These are phyloP conservation scores for Ecliptopera silaceata DNA, from an alignment of 2,888 invertebrate genomes.

Conservation along the genomic window DNA sequence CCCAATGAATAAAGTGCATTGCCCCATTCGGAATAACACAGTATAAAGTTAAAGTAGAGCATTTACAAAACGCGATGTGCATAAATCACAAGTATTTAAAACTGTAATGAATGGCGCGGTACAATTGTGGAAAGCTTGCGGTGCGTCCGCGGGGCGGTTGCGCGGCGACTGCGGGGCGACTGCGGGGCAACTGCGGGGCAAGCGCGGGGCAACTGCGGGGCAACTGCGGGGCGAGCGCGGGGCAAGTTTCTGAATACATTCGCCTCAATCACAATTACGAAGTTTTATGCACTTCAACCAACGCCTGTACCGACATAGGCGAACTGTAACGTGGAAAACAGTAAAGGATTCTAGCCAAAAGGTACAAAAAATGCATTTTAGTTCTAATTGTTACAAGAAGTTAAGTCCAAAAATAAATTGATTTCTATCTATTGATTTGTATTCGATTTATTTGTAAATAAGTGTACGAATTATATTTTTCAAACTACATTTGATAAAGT, in stretches of 20 bases:
- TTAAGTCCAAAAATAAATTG: no score
- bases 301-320: neutral
- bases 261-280: constrained; percentile 39
- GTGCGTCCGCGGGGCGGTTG: neutral
- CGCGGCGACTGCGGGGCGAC: neutral
- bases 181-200: neutral
- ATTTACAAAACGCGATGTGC: neutral
- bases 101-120: neutral
- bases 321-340: no score
- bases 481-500: no score
- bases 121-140: neutral
- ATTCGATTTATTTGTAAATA: no score
- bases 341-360: no score
- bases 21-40: neutral
- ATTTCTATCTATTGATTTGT: no score
- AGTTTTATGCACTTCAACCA: constrained; percentile 34
- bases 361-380: no score
- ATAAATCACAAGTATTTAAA: neutral
- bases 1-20: no score
- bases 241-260: constrained; percentile 39
- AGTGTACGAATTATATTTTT: no score
- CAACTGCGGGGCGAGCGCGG: constrained; percentile 1
- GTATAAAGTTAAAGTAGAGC: neutral
- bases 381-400: no score
- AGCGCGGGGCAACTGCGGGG: neutral